Percentiles rank a stretch among this genome's conserved stretches.
Conservation (phyloP, 2,888 invertebrate genomes). For the Hypena proboscidalis region DNA sequence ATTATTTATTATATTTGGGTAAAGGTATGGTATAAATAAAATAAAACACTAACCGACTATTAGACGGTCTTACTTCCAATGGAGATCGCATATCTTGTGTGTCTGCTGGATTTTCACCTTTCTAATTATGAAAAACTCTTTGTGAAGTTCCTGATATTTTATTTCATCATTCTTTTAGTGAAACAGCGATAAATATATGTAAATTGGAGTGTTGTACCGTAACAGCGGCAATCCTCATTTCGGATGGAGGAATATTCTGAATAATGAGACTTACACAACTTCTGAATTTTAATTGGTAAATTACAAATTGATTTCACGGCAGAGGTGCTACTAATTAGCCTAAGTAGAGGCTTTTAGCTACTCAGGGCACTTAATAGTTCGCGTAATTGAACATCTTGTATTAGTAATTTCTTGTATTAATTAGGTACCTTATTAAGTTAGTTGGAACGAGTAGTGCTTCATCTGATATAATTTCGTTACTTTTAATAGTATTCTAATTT, state of each 20-base stretch:
- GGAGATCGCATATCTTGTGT: no score
- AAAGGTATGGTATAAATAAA: no score
- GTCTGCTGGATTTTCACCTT: constrained; percentile 10
- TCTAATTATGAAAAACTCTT: constrained; percentile 31
- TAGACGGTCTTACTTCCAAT: no score
- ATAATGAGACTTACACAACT: constrained; percentile 39
- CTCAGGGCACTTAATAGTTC: not conserved
- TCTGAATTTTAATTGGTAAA: constrained; percentile 29
- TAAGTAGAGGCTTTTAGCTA: constrained; percentile 16
- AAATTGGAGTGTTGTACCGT: constrained; percentile 45
- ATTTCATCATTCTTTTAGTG: constrained; percentile 45
- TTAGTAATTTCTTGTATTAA: no score
- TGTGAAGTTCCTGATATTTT: constrained; percentile 39
- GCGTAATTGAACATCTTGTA: not conserved
- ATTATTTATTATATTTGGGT: no score
- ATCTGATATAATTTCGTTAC: no score
- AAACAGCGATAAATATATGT: constrained; percentile 51
- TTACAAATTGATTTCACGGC: constrained; percentile 30
- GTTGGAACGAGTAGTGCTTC: no score
- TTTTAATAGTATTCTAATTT: no score
- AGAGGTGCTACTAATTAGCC: constrained; percentile 15
- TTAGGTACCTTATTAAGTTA: no score
- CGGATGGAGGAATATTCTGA: constrained; percentile 35
- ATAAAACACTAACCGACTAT: no score
- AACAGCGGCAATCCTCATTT: constrained; percentile 36